phyloP scores from a whole-genome alignment of 2,888 invertebrate genomes.

The Torymus texanus region DNA sequence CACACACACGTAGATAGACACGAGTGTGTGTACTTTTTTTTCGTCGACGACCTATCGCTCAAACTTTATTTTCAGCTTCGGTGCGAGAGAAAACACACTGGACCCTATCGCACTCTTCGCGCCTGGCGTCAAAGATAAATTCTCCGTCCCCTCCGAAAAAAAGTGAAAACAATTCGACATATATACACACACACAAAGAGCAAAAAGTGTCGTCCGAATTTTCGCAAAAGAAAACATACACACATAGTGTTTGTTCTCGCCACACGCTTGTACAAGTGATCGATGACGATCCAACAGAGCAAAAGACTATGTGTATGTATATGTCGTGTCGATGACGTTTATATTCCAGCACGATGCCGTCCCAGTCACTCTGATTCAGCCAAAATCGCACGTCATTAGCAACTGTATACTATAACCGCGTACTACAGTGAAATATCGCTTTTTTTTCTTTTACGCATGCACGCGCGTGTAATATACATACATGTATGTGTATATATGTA shows the following conservation, averaged over 20 bases:
- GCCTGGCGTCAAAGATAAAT: constrained; percentile 20
- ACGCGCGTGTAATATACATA: too few species aligned
- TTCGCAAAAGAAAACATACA: neutral
- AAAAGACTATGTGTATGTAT: too few species aligned
- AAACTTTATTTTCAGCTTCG: constrained; percentile 31
- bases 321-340: constrained; percentile 35
- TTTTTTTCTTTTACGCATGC: constrained; percentile 5
- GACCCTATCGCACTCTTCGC: neutral
- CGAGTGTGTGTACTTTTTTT: neutral
- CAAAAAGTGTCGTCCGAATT: neutral
- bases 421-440: constrained; percentile 32
- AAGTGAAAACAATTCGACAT: neutral
- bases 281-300: constrained; percentile 29
- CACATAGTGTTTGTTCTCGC: constrained; percentile 1
- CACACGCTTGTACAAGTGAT: constrained; percentile 20
- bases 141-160: neutral
- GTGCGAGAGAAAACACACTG: neutral
- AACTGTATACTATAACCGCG: neutral
- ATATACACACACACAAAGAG: neutral
- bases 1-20: neutral
- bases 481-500: too few species aligned
- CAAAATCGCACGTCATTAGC: constrained; percentile 49
- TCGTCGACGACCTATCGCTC: constrained; percentile 20
- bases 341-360: constrained; percentile 3
- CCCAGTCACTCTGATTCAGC: constrained; percentile 54